phyloP scores from a whole-genome alignment of 2,113 vertebrate species.

The Bagarius yarrelli region DNA sequence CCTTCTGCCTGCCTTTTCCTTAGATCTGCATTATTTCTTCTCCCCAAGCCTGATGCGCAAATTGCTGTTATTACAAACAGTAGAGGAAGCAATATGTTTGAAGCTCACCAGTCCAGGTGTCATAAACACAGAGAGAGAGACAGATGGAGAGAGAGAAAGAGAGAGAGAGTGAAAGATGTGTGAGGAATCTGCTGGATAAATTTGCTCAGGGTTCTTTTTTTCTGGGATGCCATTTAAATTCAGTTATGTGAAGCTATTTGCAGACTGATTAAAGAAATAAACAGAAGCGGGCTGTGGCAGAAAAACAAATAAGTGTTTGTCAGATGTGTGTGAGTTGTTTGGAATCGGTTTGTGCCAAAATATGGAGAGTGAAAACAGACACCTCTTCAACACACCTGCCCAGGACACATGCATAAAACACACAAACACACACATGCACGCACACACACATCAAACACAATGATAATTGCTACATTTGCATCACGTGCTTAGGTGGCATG shows the following conservation, averaged over 20 bases:
- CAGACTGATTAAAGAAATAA: constrained; percentile 50
- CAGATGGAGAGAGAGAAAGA: constrained; percentile 23
- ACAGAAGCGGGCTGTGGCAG: constrained; percentile 31
- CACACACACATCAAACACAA: constrained; percentile 19
- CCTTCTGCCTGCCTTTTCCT: constrained; percentile 46
- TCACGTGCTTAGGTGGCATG: constrained; percentile 18
- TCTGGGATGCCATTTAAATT: constrained; percentile 31
- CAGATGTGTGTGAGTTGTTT: constrained; percentile 47
- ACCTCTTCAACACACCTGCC: constrained; percentile 56
- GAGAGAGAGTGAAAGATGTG: constrained; percentile 15
- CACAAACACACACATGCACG: constrained; percentile 33
- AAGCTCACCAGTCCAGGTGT: constrained; percentile 45
- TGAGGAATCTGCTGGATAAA: constrained; percentile 21
- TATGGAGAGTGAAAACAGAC: constrained; percentile 60
- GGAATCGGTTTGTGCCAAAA: constrained; percentile 56
- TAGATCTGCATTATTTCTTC: constrained; percentile 55
- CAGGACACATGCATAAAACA: constrained; percentile 38
- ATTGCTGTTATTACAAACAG: constrained; percentile 49
- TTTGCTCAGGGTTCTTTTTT: constrained; percentile 25
- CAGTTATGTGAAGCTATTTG: constrained; percentile 45
- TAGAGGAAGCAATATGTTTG: constrained; percentile 51
- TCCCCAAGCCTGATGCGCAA: constrained; percentile 43
- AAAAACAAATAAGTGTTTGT: constrained; percentile 45
- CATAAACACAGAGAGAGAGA: constrained; percentile 36
- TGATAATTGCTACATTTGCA: constrained; percentile 45